phyloP scores from a whole-genome alignment of 2,888 invertebrate species.

The Hartigia nigra region DNA sequence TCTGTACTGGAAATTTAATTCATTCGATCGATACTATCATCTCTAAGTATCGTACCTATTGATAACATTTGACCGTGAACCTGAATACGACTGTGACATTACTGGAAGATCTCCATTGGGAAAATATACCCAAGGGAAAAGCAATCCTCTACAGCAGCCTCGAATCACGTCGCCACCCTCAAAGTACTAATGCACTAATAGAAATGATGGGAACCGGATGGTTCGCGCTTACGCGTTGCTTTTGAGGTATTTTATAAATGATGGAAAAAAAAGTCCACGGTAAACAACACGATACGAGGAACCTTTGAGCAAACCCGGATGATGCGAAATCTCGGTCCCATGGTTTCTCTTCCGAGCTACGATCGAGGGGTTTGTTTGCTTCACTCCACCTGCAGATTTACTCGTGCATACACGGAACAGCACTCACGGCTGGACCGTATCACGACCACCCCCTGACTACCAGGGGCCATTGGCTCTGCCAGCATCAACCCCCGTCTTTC shows the following conservation, averaged over 20 bases:
- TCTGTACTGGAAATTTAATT: background rate
- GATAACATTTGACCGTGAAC: background rate
- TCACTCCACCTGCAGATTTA: slow-evolving; percentile 54
- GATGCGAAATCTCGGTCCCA: background rate
- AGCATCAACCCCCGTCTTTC: background rate
- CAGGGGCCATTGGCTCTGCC: background rate
- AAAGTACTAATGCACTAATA: background rate
- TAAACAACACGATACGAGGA: background rate
- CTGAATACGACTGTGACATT: background rate
- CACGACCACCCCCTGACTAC: background rate
- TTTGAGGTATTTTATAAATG: background rate
- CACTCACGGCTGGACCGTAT: slow-evolving; percentile 44
- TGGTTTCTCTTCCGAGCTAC: background rate
- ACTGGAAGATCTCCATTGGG: background rate
- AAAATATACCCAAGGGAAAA: background rate
- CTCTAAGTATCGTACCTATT: background rate
- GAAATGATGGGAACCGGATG: background rate
- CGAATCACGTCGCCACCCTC: background rate
- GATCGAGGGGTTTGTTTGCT: slow-evolving; percentile 27
- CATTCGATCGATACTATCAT: background rate
- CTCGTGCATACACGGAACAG: slow-evolving; percentile 59
- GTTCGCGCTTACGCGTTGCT: background rate
- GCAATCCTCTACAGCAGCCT: background rate
- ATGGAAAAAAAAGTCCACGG: background rate
- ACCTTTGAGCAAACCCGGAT: background rate